These are phyloP conservation scores for Spea bombifrons DNA, from an alignment of 2,113 vertebrate species.

Conservation along the genomic window DNA sequence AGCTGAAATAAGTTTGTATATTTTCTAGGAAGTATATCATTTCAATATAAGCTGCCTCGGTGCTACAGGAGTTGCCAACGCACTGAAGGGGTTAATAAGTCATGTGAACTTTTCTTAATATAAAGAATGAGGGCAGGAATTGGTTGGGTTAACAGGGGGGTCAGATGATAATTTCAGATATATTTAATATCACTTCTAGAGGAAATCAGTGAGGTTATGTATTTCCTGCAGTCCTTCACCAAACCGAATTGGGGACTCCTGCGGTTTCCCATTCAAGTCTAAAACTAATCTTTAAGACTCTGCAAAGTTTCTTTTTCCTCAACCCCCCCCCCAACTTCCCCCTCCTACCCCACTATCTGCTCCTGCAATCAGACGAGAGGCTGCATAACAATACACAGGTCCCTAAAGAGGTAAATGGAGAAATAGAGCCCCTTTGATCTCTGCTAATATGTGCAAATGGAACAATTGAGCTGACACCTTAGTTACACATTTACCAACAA, in stretches of 20 bases:
- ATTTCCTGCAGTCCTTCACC: constrained; percentile 11
- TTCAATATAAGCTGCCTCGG: constrained; percentile 11
- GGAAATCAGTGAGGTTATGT: constrained; percentile 15
- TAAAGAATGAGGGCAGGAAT: background rate
- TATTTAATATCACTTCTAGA: constrained; percentile 31
- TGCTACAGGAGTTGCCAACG: background rate
- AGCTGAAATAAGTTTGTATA: constrained; percentile 47
- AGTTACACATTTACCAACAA: constrained; percentile 63
- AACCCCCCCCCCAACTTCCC: background rate
- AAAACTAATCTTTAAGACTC: constrained; percentile 26
- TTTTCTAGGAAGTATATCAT: constrained; percentile 42
- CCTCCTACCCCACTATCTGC: background rate
- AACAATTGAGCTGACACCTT: constrained; percentile 66
- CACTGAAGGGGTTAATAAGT: constrained; percentile 28
- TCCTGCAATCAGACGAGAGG: background rate
- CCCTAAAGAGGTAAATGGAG: constrained; percentile 9
- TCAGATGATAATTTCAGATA: constrained; percentile 28
- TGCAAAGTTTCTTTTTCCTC: background rate
- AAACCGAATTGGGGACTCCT: constrained; percentile 25
- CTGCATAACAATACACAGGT: constrained; percentile 29
- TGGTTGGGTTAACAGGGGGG: background rate
- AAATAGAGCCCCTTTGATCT: constrained; percentile 33
- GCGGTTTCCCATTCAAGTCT: constrained; percentile 40
- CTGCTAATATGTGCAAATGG: constrained; percentile 61
- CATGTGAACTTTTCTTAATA: background rate